Base-by-base conservation (phyloP, 2,113 vertebrate genomes). In the Myocastor coypus region DNA sequence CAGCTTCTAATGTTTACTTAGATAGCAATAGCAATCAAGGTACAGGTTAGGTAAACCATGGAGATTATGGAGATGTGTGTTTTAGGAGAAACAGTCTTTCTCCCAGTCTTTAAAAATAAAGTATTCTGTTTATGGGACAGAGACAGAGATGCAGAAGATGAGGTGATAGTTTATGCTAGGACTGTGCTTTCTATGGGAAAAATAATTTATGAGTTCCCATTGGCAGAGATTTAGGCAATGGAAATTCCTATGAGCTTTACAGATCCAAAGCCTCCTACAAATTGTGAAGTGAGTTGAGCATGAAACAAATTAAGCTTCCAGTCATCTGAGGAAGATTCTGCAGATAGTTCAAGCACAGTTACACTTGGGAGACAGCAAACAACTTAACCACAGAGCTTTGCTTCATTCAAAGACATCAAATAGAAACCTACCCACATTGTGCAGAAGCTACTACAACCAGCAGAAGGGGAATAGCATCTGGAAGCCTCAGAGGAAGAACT, bases 381-480 rank as follows among this genome's bases (percentile, higher is more conserved):
- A 9, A 10, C 63, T 84, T 42, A 7, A 9, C 64, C 32, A 26
- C n/a, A 68, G 24, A 69, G 17, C 32, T 90, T 68, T 86, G 81
- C 28, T 93, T 84, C 57, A n/a, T 78, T 94, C 52, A 78, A 22
- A 50, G 59, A 87, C n/a, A 85, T 0, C 32, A 87, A 26, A 32
- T 22, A 37, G 52, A 73, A 73, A 73, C 5, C 7, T 94, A 19
- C 24, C n/a, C 6, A 16, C 14, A 10, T 78, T 19, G 17, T 69
- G 37, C 59, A 42, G 69, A 94, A 83, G 46, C 5, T 14, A 8
- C 10, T 37, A 46, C 8, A 11, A 75, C 13, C 11, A 71, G 24
- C 82, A 2, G 32, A 32, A 61, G 75, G 32, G 2, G 3, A 50
- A 68, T 22, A 40, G 3, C 34, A 83, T 52, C 40, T 3, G 20